Evolutionary conservation across 1,140 invertebrate species (phyloP).

Genomic region (Parapsyche elsis): DNA sequence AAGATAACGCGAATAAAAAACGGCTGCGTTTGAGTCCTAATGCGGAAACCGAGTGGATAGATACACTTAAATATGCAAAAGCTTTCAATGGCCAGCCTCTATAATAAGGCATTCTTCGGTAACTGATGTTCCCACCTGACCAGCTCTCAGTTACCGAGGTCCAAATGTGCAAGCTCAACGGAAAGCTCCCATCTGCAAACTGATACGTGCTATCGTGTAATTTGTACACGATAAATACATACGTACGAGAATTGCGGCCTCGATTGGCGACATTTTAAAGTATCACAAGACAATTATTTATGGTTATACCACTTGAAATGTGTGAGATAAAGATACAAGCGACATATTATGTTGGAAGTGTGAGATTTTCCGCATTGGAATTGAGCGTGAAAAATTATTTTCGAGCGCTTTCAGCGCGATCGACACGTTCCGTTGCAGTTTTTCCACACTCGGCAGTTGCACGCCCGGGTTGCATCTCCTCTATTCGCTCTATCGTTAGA

Average conservation of each 20-base stretch:
- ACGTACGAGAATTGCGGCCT: no score
- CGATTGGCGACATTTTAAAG: no score
- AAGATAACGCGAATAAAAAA: neutral
- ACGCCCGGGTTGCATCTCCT: conserved; percentile 35
- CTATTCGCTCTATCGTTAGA: conserved; percentile 50
- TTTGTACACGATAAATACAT: neutral
- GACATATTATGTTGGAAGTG: no score
- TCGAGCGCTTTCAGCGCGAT: conserved; percentile 17
- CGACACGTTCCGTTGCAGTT: conserved; percentile 30
- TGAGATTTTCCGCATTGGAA: no score
- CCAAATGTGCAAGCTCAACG: neutral
- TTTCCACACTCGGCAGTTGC: conserved; percentile 49
- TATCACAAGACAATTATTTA: no score
- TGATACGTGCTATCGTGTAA: no score
- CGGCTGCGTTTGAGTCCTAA: conserved; percentile 17
- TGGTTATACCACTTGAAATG: no score
- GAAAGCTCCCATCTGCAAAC: conserved; percentile 16
- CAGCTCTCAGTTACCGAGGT: conserved; percentile 37
- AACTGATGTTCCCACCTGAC: conserved; percentile 55
- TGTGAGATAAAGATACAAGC: no score
- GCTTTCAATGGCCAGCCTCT: conserved; percentile 52
- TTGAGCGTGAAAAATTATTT: conserved; percentile 1
- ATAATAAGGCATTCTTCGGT: conserved; percentile 56
- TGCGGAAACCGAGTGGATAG: conserved; percentile 46
- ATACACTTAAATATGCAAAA: conserved; percentile 52